Evolutionary conservation across 2,113 vertebrate genomes (phyloP), one percentile per base, ranked within the genome.

Genomic region (Corythoichthys intestinalis): DNA sequence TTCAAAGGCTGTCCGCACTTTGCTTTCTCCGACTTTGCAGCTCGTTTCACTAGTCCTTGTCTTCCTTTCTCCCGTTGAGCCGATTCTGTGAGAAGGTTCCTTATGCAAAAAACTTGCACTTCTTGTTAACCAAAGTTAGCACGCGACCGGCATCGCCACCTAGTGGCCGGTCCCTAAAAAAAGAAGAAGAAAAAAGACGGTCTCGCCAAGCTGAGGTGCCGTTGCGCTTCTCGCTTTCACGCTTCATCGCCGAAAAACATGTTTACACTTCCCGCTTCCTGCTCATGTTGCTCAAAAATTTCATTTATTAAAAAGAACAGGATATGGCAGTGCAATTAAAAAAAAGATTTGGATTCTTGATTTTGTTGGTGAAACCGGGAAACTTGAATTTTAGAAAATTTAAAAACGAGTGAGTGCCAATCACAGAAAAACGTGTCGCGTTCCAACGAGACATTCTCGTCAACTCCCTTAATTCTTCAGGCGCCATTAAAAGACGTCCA

Each of bases 51-150:
- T 9, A 10, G 54, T 13, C 20, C 20, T 28, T 4, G 48, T 66
- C 37, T 76, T 71, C 65, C 17, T 2, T 14, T 68, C 52, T 4
- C 67, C 38, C 2, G 9, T 64, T 56, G 60, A 53, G 64, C 65
- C 63, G 13, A 10, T 82, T 93, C 93, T 75, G 87, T 38, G 75
- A 88, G 71, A 82, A 94, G 63, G 44, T 79, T 34, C 77, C 76
- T 95, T 96, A 98, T 98, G 95, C 95, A 58, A 99, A 98, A 44
- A 94, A 94, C 91, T 95, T 95, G 94, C 95, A 94, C 96, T 92
- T 91, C 82, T 83, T 93, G 93, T 94, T 90, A 94, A 93, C 93
- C 94, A 95, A 94, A 94, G 95, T 93, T 85, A 91, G 93, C 92
- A 93, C 91, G 92, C 90, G 92, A 91, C 86, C 91, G 93, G 92